Evolutionary conservation across 2,113 vertebrate genomes (phyloP).

Genomic region (Dasypus novemcinctus): DNA sequence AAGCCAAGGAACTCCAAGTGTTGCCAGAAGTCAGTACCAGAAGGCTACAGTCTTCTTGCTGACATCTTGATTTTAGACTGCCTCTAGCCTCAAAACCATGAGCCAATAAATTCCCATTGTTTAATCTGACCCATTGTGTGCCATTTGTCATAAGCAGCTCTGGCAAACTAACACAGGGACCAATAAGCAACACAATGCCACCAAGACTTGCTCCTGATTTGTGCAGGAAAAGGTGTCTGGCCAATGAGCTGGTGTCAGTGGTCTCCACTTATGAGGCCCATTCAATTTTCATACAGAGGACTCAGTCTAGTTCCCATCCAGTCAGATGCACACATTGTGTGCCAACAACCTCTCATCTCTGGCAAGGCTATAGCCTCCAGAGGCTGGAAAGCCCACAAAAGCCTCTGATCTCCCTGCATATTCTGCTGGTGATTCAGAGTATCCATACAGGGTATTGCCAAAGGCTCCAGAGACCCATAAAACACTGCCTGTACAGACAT

Average conservation of each 20-base stretch:
- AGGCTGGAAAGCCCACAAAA: background rate
- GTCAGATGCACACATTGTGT: background rate
- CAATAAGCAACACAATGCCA: background rate
- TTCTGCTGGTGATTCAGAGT: background rate
- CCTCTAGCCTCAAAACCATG: too few relatives aligned
- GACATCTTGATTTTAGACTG: too few relatives aligned
- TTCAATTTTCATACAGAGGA: background rate
- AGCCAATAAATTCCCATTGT: too few relatives aligned
- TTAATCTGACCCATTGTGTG: too few relatives aligned
- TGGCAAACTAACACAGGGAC: background rate
- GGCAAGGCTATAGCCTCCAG: background rate
- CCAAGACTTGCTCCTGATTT: background rate
- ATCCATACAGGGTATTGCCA: background rate
- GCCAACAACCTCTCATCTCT: background rate
- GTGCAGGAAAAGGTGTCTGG: background rate
- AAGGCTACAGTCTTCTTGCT: too few relatives aligned
- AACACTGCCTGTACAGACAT: background rate
- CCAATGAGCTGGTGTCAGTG: background rate
- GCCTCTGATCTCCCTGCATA: background rate
- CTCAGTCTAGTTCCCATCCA: background rate
- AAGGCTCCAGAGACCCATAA: background rate
- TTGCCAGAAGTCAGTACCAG: too few relatives aligned
- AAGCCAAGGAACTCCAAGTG: too few relatives aligned
- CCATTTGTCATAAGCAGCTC: background rate
- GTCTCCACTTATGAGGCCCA: background rate